Evolutionary conservation across 1,140 invertebrate genomes (phyloP), one percentile per base, ranked within the genome.

Genomic region (Papilio machaon): DNA sequence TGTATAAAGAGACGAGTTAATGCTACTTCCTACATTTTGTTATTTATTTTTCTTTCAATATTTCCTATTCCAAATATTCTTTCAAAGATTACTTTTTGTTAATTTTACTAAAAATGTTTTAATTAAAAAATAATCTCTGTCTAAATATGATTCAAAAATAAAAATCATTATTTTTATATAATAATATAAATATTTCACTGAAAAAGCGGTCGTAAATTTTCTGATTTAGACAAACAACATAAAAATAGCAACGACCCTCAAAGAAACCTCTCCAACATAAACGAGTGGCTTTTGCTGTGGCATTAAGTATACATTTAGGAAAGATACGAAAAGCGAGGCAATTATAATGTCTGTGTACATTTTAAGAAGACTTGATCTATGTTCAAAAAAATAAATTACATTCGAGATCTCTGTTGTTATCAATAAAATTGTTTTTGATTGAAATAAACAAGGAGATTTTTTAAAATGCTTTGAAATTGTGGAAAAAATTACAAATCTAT

Each of bases 291-390:
- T 70, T 70, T 70, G 30, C 13, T 35, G 64, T 2, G 64, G 64
- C 64, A 70, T 70, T 70, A 70, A 70, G 35, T 38, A 70, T 35
- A 30, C 64, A 70, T 70, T 35, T 70, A 13, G 64, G 11, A 70
- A 70, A 70, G 23, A 70, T 70, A 30, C 6, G 38, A 67, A 70
- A 70, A 70, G 30, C 64, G 64, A 11, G 30, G 64, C 64, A 70
- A 70, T 70, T 35, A 70, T 70, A 38, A 19, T 35, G 64, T 70
- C 35, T 35, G 64, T 70, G 30, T 70, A 35, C 13, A 38, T 70
- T 70, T 70, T 70, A 70, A 35, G 64, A 11, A 35, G 30, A 70
- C 64, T 13, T 35, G 35, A 70, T 70, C 64, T 70, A 11, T 30
- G 2, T 38, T 11, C 64, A 70, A 70, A 38, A 35, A 70, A 70